phyloP scores from a whole-genome alignment of 2,888 invertebrate genomes.

The Heliothis peltigera region DNA sequence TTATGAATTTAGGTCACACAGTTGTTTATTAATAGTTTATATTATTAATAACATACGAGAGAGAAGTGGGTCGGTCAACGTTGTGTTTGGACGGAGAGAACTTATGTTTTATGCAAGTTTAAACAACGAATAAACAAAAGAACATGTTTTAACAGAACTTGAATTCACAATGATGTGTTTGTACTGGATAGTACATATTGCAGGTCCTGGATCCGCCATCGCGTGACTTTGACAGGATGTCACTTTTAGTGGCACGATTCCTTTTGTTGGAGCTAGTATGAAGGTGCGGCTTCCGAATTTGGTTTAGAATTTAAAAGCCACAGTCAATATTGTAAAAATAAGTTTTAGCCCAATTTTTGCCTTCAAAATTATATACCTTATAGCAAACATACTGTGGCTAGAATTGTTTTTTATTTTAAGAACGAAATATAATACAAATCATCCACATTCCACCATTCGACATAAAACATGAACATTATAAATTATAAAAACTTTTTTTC shows the following conservation, averaged over 20 bases:
- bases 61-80: conserved; percentile 33
- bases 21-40: conserved; percentile 49
- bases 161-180: conserved; percentile 1
- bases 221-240: conserved; percentile 14
- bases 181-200: conserved; percentile 9
- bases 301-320: no score
- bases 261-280: conserved; percentile 34
- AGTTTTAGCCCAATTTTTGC: no score
- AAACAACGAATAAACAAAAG: conserved; percentile 6
- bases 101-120: conserved; percentile 22
- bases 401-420: no score
- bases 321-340: no score
- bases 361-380: no score
- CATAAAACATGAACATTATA: no score
- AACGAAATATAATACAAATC: no score
- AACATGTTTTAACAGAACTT: not conserved
- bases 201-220: conserved; percentile 1
- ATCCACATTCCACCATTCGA: no score
- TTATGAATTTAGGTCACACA: conserved; percentile 38
- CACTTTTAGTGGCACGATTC: conserved; percentile 27
- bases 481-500: not conserved
- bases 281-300: not conserved
- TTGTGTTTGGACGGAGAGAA: conserved; percentile 12
- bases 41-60: conserved; percentile 26
- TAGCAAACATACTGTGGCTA: no score